Evolutionary conservation across 2,888 invertebrate species (phyloP).

Genomic region (Drosophila helvetica): DNA sequence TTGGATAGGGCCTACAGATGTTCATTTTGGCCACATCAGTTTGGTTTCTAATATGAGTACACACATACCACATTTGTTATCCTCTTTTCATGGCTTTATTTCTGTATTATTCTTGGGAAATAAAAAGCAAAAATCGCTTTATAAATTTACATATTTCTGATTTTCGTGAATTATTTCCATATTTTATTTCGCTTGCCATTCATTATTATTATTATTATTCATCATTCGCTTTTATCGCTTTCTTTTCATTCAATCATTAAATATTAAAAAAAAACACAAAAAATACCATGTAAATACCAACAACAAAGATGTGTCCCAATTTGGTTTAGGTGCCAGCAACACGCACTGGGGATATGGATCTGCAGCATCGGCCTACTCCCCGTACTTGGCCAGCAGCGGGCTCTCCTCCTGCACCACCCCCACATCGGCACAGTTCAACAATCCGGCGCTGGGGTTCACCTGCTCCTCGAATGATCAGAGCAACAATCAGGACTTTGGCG

Average conservation of each 20-base stretch:
- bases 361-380: constrained; percentile 93
- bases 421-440: constrained; percentile 89
- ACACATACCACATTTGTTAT: background rate
- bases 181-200: too few relatives aligned
- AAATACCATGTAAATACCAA: constrained; percentile 33
- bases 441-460: constrained; percentile 89
- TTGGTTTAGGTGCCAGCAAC: constrained; percentile 92
- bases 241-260: too few relatives aligned
- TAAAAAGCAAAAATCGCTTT: too few relatives aligned
- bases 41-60: background rate
- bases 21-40: background rate
- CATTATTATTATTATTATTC: too few relatives aligned
- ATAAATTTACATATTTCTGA: too few relatives aligned
- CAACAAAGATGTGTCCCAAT: constrained; percentile 91
- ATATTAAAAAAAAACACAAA: background rate
- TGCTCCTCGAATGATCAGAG: constrained; percentile 88
- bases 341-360: constrained; percentile 95
- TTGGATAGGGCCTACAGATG: background rate
- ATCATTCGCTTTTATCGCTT: too few relatives aligned
- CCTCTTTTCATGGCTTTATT: background rate
- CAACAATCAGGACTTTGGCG: constrained; percentile 86
- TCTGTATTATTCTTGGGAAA: too few relatives aligned
- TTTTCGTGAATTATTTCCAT: too few relatives aligned
- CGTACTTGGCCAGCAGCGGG: constrained; percentile 89
- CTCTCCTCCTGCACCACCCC: constrained; percentile 91